Base-by-base conservation (phyloP, 2,113 vertebrate species). In the Cyprinodon brontotheroides region DNA sequence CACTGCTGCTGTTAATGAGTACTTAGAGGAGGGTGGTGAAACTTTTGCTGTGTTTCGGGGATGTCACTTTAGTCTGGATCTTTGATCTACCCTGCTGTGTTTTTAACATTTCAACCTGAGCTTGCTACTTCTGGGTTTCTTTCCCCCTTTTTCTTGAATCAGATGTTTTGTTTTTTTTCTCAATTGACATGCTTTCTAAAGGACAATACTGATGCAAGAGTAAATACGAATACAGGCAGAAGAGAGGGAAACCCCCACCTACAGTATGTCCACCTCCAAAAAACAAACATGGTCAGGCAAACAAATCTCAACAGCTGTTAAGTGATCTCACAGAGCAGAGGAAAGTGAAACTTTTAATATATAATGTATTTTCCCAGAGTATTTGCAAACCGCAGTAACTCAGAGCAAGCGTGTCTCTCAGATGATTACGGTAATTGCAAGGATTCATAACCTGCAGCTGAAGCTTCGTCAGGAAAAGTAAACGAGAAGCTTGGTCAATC, bases 401-500 rank as follows among this genome's bases (percentile, higher is more conserved):
- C 80, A 75, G 74, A 78, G 61, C 39, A 22, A 53, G 57, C 61
- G 45, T 80, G 72, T 65, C 9, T 0, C 61, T 57, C 3, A 13
- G 13, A 70, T 71, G 74, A 75, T 87, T 72, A 77, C 65, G 71
- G 79, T 87, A 50, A 82, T 75, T 74, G 65, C 9, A 37, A 50
- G 78, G 78, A 82, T 77, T 76, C 69, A 17, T 14, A 65, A 39
- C 50, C 65, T 3, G 11, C 63, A 68, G 71, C 36, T 15, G 70
- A 67, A 69, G 65, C 62, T 0, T 36, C 0, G 0, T 3, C 61
- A 22, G 11, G 45, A 8, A 75, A 77, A 70, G 73, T 64, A 69
- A 83, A 82, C 67, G 72, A 8, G 53, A 60, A 59, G 37, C 3
- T 4, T 1, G 1, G 12, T 20, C 63, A 36, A 43, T 77, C 57